Conservation (phyloP, 92 coral and sea anemone species). For the Zoanthus sansibaricus region DNA sequence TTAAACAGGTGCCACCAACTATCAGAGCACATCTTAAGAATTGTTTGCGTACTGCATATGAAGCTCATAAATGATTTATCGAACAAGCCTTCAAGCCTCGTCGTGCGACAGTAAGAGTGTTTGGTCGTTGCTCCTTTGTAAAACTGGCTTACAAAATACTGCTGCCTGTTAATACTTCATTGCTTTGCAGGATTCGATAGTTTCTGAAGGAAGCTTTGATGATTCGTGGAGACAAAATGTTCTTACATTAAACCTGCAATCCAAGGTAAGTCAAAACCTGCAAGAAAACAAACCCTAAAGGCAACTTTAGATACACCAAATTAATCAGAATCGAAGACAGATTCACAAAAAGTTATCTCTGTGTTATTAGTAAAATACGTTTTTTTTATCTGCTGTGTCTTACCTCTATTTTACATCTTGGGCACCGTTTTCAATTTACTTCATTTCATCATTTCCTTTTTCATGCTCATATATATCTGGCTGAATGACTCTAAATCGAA, state of each 20-base stretch:
- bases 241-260: background rate
- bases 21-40: background rate
- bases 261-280: background rate
- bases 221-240: background rate
- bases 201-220: background rate
- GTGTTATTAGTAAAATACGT: no score
- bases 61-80: conserved; percentile 25
- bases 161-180: background rate
- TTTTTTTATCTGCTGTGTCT: no score
- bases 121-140: conserved; percentile 6
- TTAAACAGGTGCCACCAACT: conserved; percentile 5
- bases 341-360: background rate
- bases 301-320: background rate
- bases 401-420: no score
- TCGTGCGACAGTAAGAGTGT: background rate
- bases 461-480: no score
- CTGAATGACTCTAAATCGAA: no score
- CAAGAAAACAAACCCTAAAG: background rate
- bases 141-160: background rate
- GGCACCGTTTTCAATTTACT: no score
- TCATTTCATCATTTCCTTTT: no score
- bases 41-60: conserved; percentile 17
- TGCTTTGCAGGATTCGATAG: background rate
- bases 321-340: background rate
- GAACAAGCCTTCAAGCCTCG: conserved; percentile 26